phyloP scores from a whole-genome alignment of 2,888 invertebrate species.

The Nyleta sp. region DNA sequence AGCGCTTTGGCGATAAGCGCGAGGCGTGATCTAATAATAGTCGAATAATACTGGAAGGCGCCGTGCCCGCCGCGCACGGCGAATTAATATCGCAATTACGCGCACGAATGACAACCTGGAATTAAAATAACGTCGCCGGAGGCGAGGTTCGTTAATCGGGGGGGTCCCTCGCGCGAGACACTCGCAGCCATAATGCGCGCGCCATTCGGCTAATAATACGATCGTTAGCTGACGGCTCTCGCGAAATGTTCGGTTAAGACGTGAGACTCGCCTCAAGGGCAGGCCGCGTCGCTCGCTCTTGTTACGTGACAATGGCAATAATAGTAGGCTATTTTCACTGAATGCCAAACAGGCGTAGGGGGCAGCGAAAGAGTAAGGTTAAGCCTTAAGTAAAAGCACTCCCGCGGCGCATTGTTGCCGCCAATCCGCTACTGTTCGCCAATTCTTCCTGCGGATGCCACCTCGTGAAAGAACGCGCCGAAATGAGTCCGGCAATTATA shows the following conservation, averaged over 20 bases:
- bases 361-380: conserved; percentile 57
- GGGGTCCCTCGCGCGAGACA: conserved; percentile 19
- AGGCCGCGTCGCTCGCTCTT: conserved; percentile 59
- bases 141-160: conserved; percentile 51
- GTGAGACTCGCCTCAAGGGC: conserved; percentile 60
- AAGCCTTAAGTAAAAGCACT: conserved; percentile 72
- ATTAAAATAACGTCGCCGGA: conserved; percentile 56
- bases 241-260: conserved; percentile 53
- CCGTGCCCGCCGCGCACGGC: not conserved
- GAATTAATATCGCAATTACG: conserved; percentile 65
- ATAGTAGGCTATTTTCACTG: conserved; percentile 72
- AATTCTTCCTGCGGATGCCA: conserved; percentile 42
- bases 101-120: conserved; percentile 54
- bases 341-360: conserved; percentile 69
- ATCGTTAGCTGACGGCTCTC: conserved; percentile 73
- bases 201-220: conserved; percentile 73
- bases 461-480: conserved; percentile 23
- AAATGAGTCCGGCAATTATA: conserved; percentile 33
- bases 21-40: conserved; percentile 49
- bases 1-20: conserved; percentile 19
- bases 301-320: conserved; percentile 75
- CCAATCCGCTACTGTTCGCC: conserved; percentile 56
- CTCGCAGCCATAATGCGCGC: conserved; percentile 37
- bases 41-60: conserved; percentile 32
- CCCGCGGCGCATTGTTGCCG: conserved; percentile 74